These are phyloP conservation scores for Caenorhabditis becei DNA, from an alignment of 2,888 invertebrate species.

Conservation along the genomic window DNA sequence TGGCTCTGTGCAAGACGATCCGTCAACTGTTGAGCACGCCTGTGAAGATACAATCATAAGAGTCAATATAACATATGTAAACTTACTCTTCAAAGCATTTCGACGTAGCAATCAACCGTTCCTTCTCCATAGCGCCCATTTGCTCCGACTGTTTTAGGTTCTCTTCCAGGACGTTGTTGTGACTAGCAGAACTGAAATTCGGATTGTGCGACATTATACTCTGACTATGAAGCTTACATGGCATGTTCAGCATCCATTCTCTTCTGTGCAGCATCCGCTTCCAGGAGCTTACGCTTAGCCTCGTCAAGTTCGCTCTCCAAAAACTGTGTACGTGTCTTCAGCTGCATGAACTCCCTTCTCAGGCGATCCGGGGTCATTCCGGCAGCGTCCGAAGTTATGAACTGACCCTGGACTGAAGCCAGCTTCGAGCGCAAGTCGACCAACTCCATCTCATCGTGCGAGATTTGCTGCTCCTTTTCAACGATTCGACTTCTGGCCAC, in stretches of 20 bases:
- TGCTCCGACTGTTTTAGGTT: constrained; percentile 65
- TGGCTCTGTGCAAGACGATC: constrained; percentile 25
- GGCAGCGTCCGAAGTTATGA: constrained; percentile 25
- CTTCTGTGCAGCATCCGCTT: constrained; percentile 57
- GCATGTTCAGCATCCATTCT: constrained; percentile 57
- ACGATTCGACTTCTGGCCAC: constrained; percentile 32
- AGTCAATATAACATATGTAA: neutral
- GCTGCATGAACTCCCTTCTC: constrained; percentile 66
- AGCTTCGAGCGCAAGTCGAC: constrained; percentile 58
- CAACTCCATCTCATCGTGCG: constrained; percentile 44
- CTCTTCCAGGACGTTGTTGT: constrained; percentile 63
- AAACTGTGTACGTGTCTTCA: constrained; percentile 67
- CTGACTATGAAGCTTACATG: constrained; percentile 17
- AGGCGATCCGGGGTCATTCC: constrained; percentile 70
- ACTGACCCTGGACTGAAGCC: constrained; percentile 47
- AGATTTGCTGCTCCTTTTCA: constrained; percentile 62
- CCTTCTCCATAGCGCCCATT: constrained; percentile 59
- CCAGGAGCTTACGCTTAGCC: constrained; percentile 57
- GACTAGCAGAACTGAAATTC: constrained; percentile 37
- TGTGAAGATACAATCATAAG: constrained; percentile 13
- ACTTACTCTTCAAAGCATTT: constrained; percentile 48
- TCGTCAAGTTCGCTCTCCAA: constrained; percentile 70
- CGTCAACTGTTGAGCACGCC: constrained; percentile 34
- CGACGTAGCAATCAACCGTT: constrained; percentile 52
- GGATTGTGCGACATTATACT: neutral